Evolutionary conservation across 2,888 invertebrate species (phyloP), one percentile per base, ranked within the genome.

Genomic region (Andrena marginata): DNA sequence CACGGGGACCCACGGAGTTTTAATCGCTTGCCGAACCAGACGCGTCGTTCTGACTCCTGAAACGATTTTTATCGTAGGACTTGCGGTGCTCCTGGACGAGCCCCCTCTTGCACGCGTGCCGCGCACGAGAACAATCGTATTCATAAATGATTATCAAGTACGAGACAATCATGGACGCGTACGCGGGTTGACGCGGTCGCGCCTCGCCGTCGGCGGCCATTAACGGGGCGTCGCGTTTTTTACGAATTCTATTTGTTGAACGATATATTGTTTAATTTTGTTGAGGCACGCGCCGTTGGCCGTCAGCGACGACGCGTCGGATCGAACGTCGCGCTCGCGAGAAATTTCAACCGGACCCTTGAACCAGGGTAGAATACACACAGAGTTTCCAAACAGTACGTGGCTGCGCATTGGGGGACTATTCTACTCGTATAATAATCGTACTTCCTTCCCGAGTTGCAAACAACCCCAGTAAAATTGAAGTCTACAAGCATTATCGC

Each of bases 191-290:
- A 23, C 64, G 75, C 8, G 26, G 26, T 5, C 42, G 16, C 10
- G 51, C 62, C 16, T 10, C 63, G 64, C 75, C 78, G 84, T 7
- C 60, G 26, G 67, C 75, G 80, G 23, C 20, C 29, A 48, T 10
- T 67, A 31, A 74, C 59, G 74, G 62, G 54, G 80, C 56, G 54
- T 35, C 72, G 56, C 69, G 63, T 87, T 89, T 89, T 70, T 89
- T 86, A 88, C 82, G 85, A 88, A 89, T 90, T 91, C 87, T 92
- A 90, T 92, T 92, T 91, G 91, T 92, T 92, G 90, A 91, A 83
- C 80, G 82, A 90, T 92, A 88, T 89, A 92, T 92, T 92, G 87
- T 93, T 92, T 92, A 92, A 92, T 93, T 92, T 92, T 92, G 90
- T 93, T 93, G 87, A 89, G 60, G 86, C 73, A 80, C 78, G 72